A percentile compares a stretch with the other conserved stretches of the same genome.
Evolutionary conservation across 2,888 invertebrate genomes (phyloP).

Genomic region (Pammene fasciana): DNA sequence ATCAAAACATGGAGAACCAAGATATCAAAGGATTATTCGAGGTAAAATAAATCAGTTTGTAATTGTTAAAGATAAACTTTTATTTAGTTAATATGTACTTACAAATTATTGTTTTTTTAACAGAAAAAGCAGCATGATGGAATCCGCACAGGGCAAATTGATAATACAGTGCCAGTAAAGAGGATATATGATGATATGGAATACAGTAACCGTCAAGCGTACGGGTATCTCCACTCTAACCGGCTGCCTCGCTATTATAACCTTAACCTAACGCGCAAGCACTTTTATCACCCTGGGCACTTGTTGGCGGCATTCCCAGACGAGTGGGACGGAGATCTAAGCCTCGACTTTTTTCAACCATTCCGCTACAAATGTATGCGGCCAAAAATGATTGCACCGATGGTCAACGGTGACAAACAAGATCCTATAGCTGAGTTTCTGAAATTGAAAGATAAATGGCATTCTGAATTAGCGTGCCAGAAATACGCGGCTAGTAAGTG

Average conservation of each 20-base stretch:
- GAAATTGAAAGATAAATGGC: slow-evolving; percentile 65
- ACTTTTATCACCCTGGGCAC: slow-evolving; percentile 60
- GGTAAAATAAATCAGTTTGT: not conserved
- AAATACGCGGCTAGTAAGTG: slow-evolving; percentile 54
- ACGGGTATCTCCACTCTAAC: slow-evolving; percentile 55
- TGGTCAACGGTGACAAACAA: slow-evolving; percentile 53
- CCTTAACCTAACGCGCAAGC: slow-evolving; percentile 46
- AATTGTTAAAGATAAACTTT: not conserved
- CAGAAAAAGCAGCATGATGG: slow-evolving; percentile 35
- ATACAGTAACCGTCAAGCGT: slow-evolving; percentile 56
- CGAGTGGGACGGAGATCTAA: slow-evolving; percentile 70
- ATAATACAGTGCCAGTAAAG: slow-evolving; percentile 60
- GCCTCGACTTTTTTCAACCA: slow-evolving; percentile 65
- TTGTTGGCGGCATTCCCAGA: slow-evolving; percentile 62
- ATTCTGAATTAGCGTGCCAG: slow-evolving; percentile 43
- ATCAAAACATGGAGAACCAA: slow-evolving; percentile 10
- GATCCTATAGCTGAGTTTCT: slow-evolving; percentile 68
- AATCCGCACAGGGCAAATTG: slow-evolving; percentile 57
- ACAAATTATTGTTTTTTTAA: not conserved
- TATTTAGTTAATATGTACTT: not conserved
- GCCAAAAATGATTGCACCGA: slow-evolving; percentile 64
- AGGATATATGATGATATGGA: slow-evolving; percentile 60
- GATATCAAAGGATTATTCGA: not conserved
- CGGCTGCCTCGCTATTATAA: slow-evolving; percentile 52
- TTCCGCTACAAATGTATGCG: slow-evolving; percentile 65